phyloP scores from a whole-genome alignment of 2,888 invertebrate genomes.

The Phrixothrix hirtus region DNA sequence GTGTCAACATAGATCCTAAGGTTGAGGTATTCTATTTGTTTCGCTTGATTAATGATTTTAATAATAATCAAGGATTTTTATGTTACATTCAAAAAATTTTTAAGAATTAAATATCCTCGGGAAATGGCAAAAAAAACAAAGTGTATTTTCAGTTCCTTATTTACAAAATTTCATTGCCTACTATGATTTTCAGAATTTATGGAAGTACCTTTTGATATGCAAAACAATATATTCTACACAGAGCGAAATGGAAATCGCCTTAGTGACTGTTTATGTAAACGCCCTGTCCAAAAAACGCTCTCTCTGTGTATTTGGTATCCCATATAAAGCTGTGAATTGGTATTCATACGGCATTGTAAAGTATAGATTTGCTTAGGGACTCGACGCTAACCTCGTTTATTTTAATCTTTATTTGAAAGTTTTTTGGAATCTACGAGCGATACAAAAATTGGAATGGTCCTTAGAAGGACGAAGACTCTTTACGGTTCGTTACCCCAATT shows the following conservation, averaged over 20 bases:
- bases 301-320: conserved; percentile 40
- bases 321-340: conserved; percentile 39
- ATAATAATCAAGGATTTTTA: too few relatives aligned
- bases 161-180: conserved; percentile 15
- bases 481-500: neutral
- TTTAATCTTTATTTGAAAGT: conserved; percentile 41
- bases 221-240: conserved; percentile 25
- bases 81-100: too few relatives aligned
- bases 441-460: neutral
- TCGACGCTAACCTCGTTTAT: conserved; percentile 44
- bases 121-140: too few relatives aligned
- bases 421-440: neutral
- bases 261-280: conserved; percentile 39
- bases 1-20: too few relatives aligned
- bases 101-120: too few relatives aligned
- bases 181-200: conserved; percentile 5
- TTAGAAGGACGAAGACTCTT: neutral
- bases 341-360: conserved; percentile 45
- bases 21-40: too few relatives aligned
- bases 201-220: conserved; percentile 22
- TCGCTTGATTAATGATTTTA: too few relatives aligned
- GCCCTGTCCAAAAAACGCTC: conserved; percentile 31
- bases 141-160: conserved; percentile 5
- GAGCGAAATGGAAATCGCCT: conserved; percentile 38
- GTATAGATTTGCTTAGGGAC: conserved; percentile 48